These are phyloP conservation scores for Lomographa bimaculata DNA, from an alignment of 2,888 invertebrate genomes.

Conservation along the genomic window DNA sequence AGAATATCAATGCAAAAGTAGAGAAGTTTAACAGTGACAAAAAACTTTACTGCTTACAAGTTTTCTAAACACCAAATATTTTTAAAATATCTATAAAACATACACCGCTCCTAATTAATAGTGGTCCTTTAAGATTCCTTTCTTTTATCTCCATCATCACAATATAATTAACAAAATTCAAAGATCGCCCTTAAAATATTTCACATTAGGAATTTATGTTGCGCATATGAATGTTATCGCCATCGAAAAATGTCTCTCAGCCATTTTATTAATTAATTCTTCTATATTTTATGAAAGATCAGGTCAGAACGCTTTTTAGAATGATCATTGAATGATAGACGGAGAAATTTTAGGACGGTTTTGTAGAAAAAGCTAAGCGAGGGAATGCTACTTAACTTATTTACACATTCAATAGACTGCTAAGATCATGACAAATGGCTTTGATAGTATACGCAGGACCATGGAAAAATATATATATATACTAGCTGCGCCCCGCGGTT, in stretches of 20 bases:
- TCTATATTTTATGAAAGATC: conserved; percentile 56
- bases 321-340: conserved; percentile 16
- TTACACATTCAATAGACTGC: too few relatives aligned
- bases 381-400: too few relatives aligned
- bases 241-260: conserved; percentile 33
- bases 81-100: too few relatives aligned
- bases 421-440: too few relatives aligned
- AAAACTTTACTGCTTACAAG: too few relatives aligned
- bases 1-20: too few relatives aligned
- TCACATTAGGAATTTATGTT: conserved; percentile 39
- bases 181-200: conserved; percentile 9
- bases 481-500: too few relatives aligned
- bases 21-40: too few relatives aligned
- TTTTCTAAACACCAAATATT: too few relatives aligned
- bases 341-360: conserved; percentile 6
- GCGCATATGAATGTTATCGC: conserved; percentile 39
- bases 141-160: conserved; percentile 6
- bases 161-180: conserved; percentile 12
- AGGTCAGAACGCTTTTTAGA: conserved; percentile 43
- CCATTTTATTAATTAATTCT: conserved; percentile 65
- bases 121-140: conserved; percentile 1
- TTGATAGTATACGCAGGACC: too few relatives aligned
- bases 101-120: too few relatives aligned
- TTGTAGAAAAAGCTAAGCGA: conserved; percentile 1
- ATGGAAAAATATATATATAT: too few relatives aligned